A percentile compares a stretch with the other conserved stretches of the same genome.
Evolutionary conservation across 2,888 invertebrate genomes (phyloP).

Genomic region (Trisateles emortualis): DNA sequence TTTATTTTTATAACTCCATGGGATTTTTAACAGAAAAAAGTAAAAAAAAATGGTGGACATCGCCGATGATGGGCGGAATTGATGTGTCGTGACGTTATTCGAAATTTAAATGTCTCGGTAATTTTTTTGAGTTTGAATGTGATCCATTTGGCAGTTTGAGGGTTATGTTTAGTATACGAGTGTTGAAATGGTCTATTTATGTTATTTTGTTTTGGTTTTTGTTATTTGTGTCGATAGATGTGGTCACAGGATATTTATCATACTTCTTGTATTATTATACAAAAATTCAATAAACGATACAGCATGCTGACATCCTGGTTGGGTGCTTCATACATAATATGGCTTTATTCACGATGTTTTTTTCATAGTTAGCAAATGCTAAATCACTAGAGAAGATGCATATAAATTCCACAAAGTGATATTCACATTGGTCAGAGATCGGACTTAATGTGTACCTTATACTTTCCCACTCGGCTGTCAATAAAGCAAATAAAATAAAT

Average conservation of each 20-base stretch:
- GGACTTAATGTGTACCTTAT: no score
- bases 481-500: no score
- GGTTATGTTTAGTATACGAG: slow-evolving; percentile 32
- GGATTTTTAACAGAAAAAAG: slow-evolving; percentile 76
- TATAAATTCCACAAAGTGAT: no score
- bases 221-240: slow-evolving; percentile 4
- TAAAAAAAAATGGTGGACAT: slow-evolving; percentile 69
- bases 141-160: slow-evolving; percentile 47
- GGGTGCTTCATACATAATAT: no score
- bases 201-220: slow-evolving; percentile 23
- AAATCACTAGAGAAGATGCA: no score
- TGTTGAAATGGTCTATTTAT: slow-evolving; percentile 31
- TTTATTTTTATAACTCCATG: slow-evolving; percentile 81
- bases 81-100: slow-evolving; percentile 71
- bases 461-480: no score
- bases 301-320: no score
- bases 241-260: slow-evolving; percentile 3
- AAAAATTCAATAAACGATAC: no score
- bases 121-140: slow-evolving; percentile 50
- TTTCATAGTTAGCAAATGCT: no score
- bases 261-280: slow-evolving; percentile 2
- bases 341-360: no score
- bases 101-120: slow-evolving; percentile 61
- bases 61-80: slow-evolving; percentile 65
- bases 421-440: no score